These are phyloP conservation scores for Glossosoma conforme DNA, from an alignment of 1,140 invertebrate species.

Conservation along the genomic window DNA sequence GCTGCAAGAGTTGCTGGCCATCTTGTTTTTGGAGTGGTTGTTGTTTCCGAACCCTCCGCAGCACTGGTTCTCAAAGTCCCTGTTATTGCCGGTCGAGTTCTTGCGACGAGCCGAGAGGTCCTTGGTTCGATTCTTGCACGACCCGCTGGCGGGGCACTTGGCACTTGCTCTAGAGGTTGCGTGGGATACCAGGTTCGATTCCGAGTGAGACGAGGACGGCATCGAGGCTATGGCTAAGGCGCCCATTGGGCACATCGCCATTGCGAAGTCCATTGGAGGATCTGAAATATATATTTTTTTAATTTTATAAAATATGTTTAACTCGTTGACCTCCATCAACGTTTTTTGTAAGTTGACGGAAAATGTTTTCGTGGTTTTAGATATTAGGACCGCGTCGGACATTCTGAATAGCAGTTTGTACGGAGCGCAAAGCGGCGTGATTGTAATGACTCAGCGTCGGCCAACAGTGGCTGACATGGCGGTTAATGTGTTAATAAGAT, in stretches of 20 bases:
- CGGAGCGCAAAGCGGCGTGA: too few species aligned
- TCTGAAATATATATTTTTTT: too few species aligned
- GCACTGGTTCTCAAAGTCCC: conserved; percentile 24
- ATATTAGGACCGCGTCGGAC: too few species aligned
- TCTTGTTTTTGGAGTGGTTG: conserved; percentile 24
- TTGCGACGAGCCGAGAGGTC: conserved; percentile 3
- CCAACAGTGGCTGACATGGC: too few species aligned
- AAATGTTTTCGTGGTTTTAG: too few species aligned
- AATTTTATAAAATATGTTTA: too few species aligned
- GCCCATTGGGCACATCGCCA: conserved; percentile 4
- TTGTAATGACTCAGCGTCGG: too few species aligned
- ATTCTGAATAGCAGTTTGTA: too few species aligned
- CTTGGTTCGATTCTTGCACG: conserved; percentile 16
- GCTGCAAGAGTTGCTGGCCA: conserved; percentile 26
- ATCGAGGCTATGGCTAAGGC: conserved; percentile 4
- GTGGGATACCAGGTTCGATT: conserved; percentile 23
- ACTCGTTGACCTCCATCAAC: too few species aligned
- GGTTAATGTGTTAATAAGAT: too few species aligned
- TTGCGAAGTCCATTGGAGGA: conserved; percentile 5
- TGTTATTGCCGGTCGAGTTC: conserved; percentile 3
- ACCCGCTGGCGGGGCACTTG: conserved; percentile 4
- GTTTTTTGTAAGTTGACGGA: too few species aligned
- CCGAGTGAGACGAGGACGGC: conserved; percentile 23
- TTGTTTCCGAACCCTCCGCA: conserved; percentile 25
- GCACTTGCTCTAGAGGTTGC: conserved; percentile 11